These are phyloP conservation scores for Micromesistius poutassou DNA, from an alignment of 2,797 vertebrate species.

Conservation along the genomic window DNA sequence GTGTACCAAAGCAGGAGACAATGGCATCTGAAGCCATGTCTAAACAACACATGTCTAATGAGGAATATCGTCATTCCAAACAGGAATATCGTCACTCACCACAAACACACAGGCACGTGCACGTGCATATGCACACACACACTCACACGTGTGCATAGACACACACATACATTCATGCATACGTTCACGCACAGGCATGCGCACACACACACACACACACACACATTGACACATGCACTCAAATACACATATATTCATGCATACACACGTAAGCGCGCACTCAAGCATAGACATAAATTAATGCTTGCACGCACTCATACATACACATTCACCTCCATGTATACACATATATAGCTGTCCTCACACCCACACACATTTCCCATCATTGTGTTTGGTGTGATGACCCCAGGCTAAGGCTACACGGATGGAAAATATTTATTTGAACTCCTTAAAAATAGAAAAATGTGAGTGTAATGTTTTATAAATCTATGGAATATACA, in stretches of 20 bases:
- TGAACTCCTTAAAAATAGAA: neutral
- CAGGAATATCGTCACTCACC: constrained; percentile 53
- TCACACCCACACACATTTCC: neutral
- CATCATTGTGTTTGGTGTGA: neutral
- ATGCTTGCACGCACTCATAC: too few relatives aligned
- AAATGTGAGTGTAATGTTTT: neutral
- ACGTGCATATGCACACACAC: neutral
- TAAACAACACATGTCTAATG: constrained; percentile 66
- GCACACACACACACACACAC: neutral
- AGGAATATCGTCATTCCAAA: constrained; percentile 41
- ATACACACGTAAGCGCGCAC: neutral
- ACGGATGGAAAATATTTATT: neutral
- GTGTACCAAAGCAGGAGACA: constrained; percentile 51
- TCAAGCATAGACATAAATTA: too few relatives aligned
- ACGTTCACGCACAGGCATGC: too few relatives aligned
- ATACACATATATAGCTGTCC: too few relatives aligned
- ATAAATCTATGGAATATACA: neutral
- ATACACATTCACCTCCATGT: too few relatives aligned
- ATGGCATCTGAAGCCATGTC: constrained; percentile 47
- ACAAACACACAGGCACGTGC: neutral
- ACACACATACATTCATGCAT: too few relatives aligned
- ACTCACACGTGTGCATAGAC: too few relatives aligned
- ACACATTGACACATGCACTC: neutral
- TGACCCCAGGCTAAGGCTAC: neutral
- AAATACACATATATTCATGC: neutral